Evolutionary conservation across 2,888 invertebrate genomes (phyloP).

Genomic region (Xylocampa areola): DNA sequence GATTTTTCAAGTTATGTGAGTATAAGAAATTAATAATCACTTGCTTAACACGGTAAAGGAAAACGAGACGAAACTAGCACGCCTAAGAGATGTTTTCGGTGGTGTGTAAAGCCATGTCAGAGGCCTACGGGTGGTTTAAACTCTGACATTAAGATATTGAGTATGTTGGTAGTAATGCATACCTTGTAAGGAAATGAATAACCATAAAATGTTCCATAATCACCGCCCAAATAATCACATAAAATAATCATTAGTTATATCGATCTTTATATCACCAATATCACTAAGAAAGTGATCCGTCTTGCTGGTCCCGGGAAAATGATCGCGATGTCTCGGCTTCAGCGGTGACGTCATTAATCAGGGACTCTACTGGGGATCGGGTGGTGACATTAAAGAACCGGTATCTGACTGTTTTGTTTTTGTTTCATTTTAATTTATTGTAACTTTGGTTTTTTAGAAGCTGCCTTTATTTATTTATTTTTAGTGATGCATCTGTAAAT

Average conservation of each 20-base stretch:
- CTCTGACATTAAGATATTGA: no score
- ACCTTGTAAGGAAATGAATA: no score
- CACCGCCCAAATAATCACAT: not conserved
- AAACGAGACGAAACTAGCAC: no score
- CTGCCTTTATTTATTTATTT: no score
- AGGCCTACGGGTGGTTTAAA: no score
- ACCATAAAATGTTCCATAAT: not conserved
- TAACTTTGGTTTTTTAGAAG: not conserved
- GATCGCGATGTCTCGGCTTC: conserved; percentile 44
- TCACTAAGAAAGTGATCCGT: conserved; percentile 50
- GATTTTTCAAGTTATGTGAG: no score
- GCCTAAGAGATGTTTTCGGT: no score
- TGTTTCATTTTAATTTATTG: not conserved
- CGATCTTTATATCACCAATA: conserved; percentile 39
- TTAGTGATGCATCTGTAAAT: no score
- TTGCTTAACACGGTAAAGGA: no score
- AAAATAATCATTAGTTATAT: conserved; percentile 28
- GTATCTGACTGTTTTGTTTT: conserved; percentile 23
- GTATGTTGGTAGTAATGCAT: no score
- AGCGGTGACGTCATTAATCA: conserved; percentile 60
- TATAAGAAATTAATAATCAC: no score
- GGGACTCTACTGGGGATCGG: conserved; percentile 48
- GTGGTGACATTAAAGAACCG: conserved; percentile 20
- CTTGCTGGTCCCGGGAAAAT: conserved; percentile 51
- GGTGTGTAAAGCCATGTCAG: no score